Percentiles rank a stretch among this genome's conserved stretches.
Conservation (phyloP, 2,888 invertebrate genomes). For the Drosophila testacea region DNA sequence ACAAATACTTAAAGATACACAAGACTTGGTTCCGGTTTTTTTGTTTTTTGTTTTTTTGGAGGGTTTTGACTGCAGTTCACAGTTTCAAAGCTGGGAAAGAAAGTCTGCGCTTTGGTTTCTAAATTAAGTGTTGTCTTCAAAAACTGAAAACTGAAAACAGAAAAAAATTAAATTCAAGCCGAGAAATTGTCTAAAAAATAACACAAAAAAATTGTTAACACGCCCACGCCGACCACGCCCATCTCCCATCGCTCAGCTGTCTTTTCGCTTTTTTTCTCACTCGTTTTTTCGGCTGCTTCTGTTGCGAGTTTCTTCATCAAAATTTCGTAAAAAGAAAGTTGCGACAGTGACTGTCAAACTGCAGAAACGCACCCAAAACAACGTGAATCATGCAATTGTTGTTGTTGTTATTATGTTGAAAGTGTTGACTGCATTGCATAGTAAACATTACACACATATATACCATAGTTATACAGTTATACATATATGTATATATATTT, state of each 20-base stretch:
- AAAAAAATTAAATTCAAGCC: conserved; percentile 29
- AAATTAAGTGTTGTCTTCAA: conserved; percentile 64
- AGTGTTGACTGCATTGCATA: conserved; percentile 76
- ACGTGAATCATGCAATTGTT: conserved; percentile 61
- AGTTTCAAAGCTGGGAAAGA: conserved; percentile 45
- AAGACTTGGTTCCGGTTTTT: conserved; percentile 51
- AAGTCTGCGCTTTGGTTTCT: conserved; percentile 48
- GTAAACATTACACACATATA: conserved; percentile 32
- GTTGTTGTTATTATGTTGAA: conserved; percentile 57
- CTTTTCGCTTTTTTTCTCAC: conserved; percentile 12
- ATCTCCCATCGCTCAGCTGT: conserved; percentile 31
- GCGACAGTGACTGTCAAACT: conserved; percentile 67
- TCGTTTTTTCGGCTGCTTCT: conserved; percentile 51
- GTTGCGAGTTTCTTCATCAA: conserved; percentile 66
- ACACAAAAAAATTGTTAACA: conserved; percentile 55
- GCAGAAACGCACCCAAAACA: conserved; percentile 66
- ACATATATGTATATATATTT: neutral
- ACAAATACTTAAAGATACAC: conserved; percentile 23
- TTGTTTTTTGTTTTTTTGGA: neutral
- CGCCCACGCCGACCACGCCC: conserved; percentile 65
- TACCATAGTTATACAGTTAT: neutral
- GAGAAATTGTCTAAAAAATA: conserved; percentile 37
- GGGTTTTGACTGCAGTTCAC: conserved; percentile 2
- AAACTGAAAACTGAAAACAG: conserved; percentile 20
- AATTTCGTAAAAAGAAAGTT: conserved; percentile 73